Percentiles rank a stretch among this genome's conserved stretches.
Evolutionary conservation across 1,140 invertebrate genomes (phyloP).

Genomic region (Lineus longissimus): DNA sequence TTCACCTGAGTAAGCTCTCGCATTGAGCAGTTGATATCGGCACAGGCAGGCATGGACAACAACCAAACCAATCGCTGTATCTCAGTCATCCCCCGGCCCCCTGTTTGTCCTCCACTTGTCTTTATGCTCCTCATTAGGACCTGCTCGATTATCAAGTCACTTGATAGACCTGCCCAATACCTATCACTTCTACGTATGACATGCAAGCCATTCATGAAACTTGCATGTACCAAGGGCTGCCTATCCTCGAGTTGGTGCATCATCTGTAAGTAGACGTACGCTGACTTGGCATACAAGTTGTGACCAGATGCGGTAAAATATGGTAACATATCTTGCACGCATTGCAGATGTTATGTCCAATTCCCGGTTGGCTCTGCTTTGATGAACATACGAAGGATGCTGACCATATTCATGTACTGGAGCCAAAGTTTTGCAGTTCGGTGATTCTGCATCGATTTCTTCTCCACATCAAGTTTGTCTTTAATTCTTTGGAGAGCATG

Average conservation of each 20-base stretch:
- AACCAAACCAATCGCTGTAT: constrained; percentile 21
- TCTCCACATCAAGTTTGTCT: neutral
- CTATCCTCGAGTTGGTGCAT: constrained; percentile 36
- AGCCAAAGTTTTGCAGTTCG: constrained; percentile 22
- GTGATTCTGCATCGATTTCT: neutral
- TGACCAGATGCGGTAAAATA: constrained; percentile 53
- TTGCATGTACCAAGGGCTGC: constrained; percentile 21
- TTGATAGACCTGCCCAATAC: constrained; percentile 50
- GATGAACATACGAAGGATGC: constrained; percentile 26
- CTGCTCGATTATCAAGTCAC: constrained; percentile 43
- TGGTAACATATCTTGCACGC: constrained; percentile 47
- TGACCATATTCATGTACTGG: constrained; percentile 33
- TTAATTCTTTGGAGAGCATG: too few relatives aligned
- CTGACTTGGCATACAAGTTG: too few relatives aligned
- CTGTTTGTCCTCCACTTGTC: constrained; percentile 45
- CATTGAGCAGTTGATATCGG: constrained; percentile 26
- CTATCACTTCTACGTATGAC: constrained; percentile 34
- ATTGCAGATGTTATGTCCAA: constrained; percentile 19
- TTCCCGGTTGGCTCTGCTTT: constrained; percentile 32
- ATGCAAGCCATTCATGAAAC: constrained; percentile 28
- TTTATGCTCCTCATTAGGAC: constrained; percentile 41
- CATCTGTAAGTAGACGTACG: constrained; percentile 52
- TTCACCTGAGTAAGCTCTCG: constrained; percentile 17
- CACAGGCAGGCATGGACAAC: constrained; percentile 24
- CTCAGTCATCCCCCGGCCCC: constrained; percentile 30